Base-by-base conservation (phyloP, 1,140 invertebrate species). In the Contarinia nasturtii region DNA sequence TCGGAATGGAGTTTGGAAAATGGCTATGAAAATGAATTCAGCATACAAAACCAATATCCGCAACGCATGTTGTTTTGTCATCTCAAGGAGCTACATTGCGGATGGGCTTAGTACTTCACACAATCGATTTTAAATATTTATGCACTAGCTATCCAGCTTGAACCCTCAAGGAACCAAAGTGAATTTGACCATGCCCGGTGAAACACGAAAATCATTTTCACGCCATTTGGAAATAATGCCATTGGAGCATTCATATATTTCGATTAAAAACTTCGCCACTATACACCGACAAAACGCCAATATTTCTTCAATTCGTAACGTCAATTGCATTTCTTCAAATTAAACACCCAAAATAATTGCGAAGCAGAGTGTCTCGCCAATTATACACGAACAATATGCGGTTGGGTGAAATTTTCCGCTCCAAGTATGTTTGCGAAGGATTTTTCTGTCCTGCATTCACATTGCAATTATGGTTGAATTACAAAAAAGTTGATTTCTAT, bases 111-210 rank as follows among this genome's bases (percentile, higher is more conserved):
- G n/a, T n/a, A n/a, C n/a, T 67, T 67, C 52, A 69, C 69, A 11
- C 72, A 68, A 42, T 57, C 67, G 75, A 80, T 56, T 57, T 76
- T 21, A 76, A 80, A 58, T 79, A 75, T 54, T 61, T 77, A 12
- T 80, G 77, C 53, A 66, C 68, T n/a, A n/a, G n/a, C n/a, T n/a
- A n/a, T n/a, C n/a, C n/a, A n/a, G n/a, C n/a, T n/a, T 44, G 77
- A 77, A 11, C 73, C 77, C 0, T 2, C 74, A 77, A 62, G 77
- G 78, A 11, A 79, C 76, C 54, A 79, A 79, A 65, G 10, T n/a
- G 14, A 40, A 3, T 4, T 40, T 18, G 37, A 15, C 37, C 7
- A 4, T 12, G 7, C 17, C 37, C 3, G 37, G 14, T 40, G 37
- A n/a, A 40, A 40, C 17, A 15, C 17, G 14, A 4, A n/a, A 15